phyloP scores from a whole-genome alignment of 2,888 invertebrate species.

The Leptopterna dolabrata region DNA sequence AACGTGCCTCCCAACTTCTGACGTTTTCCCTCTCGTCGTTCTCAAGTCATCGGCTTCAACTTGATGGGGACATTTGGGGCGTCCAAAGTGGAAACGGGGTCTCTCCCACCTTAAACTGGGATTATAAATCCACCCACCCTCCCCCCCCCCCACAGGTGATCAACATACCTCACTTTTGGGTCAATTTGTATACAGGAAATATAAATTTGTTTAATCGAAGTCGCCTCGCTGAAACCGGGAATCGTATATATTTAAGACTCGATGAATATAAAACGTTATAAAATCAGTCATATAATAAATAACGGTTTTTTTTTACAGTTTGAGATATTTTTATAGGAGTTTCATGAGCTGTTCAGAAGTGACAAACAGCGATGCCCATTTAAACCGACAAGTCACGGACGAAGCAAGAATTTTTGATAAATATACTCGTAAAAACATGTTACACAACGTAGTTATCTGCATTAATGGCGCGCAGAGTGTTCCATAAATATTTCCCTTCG shows the following conservation, averaged over 20 bases:
- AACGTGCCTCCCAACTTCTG: not conserved
- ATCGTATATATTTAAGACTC: not conserved
- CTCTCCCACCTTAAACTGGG: slow-evolving; percentile 1
- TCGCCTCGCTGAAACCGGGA: not conserved
- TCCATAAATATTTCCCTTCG: no score
- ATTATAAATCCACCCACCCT: slow-evolving; percentile 20
- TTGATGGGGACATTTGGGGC: slow-evolving; percentile 28
- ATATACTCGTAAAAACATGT: no score
- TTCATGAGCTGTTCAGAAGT: not conserved
- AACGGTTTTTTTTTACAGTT: not conserved
- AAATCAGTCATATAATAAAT: not conserved
- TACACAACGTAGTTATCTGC: no score
- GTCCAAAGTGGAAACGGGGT: slow-evolving; percentile 24
- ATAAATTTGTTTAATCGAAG: slow-evolving; percentile 36
- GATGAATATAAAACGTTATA: not conserved
- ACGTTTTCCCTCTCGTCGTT: not conserved
- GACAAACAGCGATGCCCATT: no score
- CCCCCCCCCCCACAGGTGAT: no score
- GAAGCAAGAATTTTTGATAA: no score
- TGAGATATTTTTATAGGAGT: not conserved
- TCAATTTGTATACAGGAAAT: slow-evolving; percentile 46
- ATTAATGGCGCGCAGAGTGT: no score
- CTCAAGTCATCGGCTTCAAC: slow-evolving; percentile 46
- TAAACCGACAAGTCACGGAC: no score
- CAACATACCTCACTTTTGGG: not conserved